Base-by-base conservation (phyloP, 1,140 invertebrate genomes). In the Yoshiicerus persimilis region DNA sequence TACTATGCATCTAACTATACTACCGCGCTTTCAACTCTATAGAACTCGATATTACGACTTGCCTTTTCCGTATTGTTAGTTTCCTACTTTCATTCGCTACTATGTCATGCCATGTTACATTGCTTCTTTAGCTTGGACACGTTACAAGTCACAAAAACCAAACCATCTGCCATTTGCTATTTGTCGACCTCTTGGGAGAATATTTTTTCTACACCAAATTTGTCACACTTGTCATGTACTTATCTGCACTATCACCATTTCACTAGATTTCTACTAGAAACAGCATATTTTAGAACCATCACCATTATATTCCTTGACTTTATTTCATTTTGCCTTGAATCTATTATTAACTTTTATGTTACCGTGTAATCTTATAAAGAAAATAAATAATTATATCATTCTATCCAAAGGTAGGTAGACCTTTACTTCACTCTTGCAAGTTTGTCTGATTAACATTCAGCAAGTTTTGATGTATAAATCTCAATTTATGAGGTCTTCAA, bases 111-210 rank as follows among this genome's bases (percentile, higher is more conserved):
- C 47, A 16, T 16, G 47, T 56, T 56, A 56, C 47, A 56, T 56
- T 5, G 2, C 47, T 20, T n/a, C 20, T 16, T 56, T 47, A n/a
- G 47, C 47, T 16, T 56, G 47, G 47, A 56, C 9, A 38, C 20
- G 75, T 36, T n/a, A 80, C 32, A 38, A 80, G 75, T 38, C 75
- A 56, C 16, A 16, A 56, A 80, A 80, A 70, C 0, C 13, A 80
- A 80, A 32, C 27, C 75, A 80, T 16, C 32, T 80, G 75, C 32
- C 75, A 20, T 34, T 13, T 80, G n/a, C 75, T 80, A 80, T 80
- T 80, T 80, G 75, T 80, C 32, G 75, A 80, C 75, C 75, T 80
- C 75, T 80, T 38, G 75, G 75, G 75, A 80, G 13, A n/a, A 38
- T 36, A 80, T 80, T 80, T 80, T 77, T 80, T 80, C 32, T 4